Evolutionary conservation across 2,113 vertebrate genomes (phyloP).

Genomic region (Isichthys henryi): DNA sequence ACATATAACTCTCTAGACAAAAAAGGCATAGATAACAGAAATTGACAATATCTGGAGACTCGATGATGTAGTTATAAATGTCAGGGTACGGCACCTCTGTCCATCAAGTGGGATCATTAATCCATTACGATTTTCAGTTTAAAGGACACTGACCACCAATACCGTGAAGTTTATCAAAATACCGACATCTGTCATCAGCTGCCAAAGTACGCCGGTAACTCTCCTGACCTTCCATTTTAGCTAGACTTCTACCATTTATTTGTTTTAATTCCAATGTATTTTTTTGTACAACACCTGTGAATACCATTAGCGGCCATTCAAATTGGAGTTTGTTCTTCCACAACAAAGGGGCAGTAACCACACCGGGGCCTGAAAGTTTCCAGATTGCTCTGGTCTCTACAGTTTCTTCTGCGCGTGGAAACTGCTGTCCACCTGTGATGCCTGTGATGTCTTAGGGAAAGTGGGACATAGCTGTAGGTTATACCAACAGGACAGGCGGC

Average conservation of each 20-base stretch:
- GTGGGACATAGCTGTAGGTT: neutral
- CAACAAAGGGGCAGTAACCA: neutral
- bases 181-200: neutral
- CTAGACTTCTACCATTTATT: neutral
- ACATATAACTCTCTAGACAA: neutral
- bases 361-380: neutral
- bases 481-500: neutral
- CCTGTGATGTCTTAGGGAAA: neutral
- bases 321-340: neutral
- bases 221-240: neutral
- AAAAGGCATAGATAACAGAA: too few relatives aligned
- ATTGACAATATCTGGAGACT: neutral
- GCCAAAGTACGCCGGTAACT: neutral
- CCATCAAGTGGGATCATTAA: neutral
- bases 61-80: neutral
- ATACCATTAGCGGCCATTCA: neutral
- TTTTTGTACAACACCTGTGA: neutral
- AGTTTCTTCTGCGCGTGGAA: neutral
- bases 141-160: neutral
- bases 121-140: neutral
- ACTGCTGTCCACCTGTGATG: neutral
- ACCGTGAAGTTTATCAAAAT: neutral
- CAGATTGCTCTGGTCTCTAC: neutral
- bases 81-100: neutral
- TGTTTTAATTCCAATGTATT: neutral